Percentiles rank a stretch among this genome's conserved stretches.
Evolutionary conservation across 2,113 vertebrate genomes (phyloP).

Genomic region (Patagioenas fasciata): DNA sequence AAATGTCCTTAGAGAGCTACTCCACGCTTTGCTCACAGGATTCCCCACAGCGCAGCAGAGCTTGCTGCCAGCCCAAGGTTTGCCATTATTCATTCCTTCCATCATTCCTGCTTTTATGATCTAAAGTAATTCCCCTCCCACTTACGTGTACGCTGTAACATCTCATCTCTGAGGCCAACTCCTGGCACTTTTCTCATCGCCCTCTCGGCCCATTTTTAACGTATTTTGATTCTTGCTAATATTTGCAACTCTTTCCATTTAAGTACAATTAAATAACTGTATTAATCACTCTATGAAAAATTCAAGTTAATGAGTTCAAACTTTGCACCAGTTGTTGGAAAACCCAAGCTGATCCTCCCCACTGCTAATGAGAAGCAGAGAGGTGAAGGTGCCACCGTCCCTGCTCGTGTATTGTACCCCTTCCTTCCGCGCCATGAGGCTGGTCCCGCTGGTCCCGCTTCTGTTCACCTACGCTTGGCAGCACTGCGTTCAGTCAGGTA

Average conservation of each 20-base stretch:
- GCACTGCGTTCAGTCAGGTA: neutral
- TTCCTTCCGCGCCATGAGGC: neutral
- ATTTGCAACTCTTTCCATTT: constrained; percentile 8
- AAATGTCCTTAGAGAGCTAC: neutral
- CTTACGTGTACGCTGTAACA: neutral
- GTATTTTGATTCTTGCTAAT: neutral
- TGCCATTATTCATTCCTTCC: constrained; percentile 11
- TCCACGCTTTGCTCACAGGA: neutral
- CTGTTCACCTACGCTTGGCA: neutral
- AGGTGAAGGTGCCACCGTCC: neutral
- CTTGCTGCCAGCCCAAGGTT: neutral
- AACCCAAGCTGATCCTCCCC: neutral
- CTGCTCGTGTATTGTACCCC: rapidly evolving
- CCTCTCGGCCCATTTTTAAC: neutral
- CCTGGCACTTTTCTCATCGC: neutral
- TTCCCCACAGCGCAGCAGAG: neutral
- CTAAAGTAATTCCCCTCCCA: neutral
- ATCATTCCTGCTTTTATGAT: neutral
- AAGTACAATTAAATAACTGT: neutral
- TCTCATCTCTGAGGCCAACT: neutral
- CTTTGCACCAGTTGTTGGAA: neutral
- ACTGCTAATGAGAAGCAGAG: neutral
- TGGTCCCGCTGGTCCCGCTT: neutral
- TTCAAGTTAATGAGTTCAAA: neutral
- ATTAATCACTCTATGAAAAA: neutral